Percentiles rank a stretch among this genome's conserved stretches.
Conservation (phyloP, 2,888 invertebrate genomes). For the Stegophylla sp. region DNA sequence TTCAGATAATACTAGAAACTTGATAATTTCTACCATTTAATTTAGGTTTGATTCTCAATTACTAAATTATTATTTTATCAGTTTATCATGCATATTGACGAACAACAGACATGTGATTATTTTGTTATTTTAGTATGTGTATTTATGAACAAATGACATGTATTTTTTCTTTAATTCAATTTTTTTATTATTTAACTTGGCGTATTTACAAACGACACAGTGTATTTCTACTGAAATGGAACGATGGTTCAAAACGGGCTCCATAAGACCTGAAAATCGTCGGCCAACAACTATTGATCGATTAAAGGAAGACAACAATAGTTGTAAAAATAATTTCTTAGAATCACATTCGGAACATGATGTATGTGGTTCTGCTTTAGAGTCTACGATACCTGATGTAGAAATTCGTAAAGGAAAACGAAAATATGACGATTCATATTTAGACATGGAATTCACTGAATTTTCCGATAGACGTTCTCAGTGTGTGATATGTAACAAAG, state of each 20-base stretch:
- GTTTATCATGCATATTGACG: background rate
- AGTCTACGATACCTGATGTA: constrained; percentile 15
- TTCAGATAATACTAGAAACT: constrained; percentile 2
- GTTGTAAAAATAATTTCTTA: constrained; percentile 1
- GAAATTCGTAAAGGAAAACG: constrained; percentile 17
- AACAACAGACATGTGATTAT: constrained; percentile 5
- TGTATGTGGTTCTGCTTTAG: background rate
- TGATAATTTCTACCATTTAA: background rate
- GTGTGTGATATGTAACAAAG: constrained; percentile 6
- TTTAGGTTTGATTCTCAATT: constrained; percentile 10
- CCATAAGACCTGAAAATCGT: constrained; percentile 19
- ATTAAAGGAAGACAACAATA: constrained; percentile 2
- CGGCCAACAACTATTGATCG: constrained; percentile 10
- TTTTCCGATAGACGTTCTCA: constrained; percentile 38
- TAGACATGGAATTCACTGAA: constrained; percentile 31
- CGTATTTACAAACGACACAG: constrained; percentile 2
- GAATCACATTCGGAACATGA: background rate
- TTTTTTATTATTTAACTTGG: background rate
- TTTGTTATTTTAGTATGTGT: background rate
- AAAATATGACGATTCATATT: constrained; percentile 43
- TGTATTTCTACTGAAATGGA: constrained; percentile 13
- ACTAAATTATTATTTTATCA: constrained; percentile 4
- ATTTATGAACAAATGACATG: constrained; percentile 12
- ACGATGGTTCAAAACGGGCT: constrained; percentile 6
- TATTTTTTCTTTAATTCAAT: constrained; percentile 11